Percentiles rank a stretch among this genome's conserved stretches.
These are phyloP conservation scores for Melanostoma mellinum DNA, from an alignment of 2,888 invertebrate species.

Conservation along the genomic window DNA sequence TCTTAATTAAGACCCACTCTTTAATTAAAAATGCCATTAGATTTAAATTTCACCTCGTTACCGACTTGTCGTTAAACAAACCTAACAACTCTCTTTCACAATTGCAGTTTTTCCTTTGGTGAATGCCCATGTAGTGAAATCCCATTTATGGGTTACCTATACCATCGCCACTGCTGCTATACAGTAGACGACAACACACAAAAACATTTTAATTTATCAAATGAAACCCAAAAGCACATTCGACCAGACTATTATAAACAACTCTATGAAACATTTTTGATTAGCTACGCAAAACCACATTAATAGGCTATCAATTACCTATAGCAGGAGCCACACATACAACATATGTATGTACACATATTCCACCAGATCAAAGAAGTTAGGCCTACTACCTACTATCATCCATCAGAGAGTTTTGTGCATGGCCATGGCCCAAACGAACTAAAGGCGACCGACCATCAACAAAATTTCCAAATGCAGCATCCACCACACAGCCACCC, in stretches of 20 bases:
- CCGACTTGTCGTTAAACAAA: conserved; percentile 32
- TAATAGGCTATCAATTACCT: conserved; percentile 66
- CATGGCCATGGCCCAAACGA: conserved; percentile 3
- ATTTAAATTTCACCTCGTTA: conserved; percentile 67
- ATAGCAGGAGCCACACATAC: conserved; percentile 11
- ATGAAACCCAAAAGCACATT: conserved; percentile 51
- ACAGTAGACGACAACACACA: not conserved
- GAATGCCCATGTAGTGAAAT: not conserved
- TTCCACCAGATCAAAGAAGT: conserved; percentile 21
- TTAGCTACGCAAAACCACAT: conserved; percentile 67
- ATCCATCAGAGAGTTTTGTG: not conserved
- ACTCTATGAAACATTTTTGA: conserved; percentile 55
- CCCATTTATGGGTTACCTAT: conserved; percentile 26
- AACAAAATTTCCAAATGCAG: conserved; percentile 30
- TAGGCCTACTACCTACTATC: conserved; percentile 1
- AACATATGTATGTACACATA: not conserved
- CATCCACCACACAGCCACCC: not conserved
- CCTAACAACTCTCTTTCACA: conserved; percentile 7
- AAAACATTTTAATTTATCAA: conserved; percentile 62
- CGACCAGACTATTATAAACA: conserved; percentile 55
- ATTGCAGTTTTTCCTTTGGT: conserved; percentile 13
- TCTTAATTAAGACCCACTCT: conserved; percentile 12
- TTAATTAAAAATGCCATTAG: not conserved
- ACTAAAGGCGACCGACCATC: conserved; percentile 30
- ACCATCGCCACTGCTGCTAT: not conserved